Percentiles rank a stretch among this genome's conserved stretches.
Conservation (phyloP, 2,113 vertebrate genomes). For the Lamprologus sp. region DNA sequence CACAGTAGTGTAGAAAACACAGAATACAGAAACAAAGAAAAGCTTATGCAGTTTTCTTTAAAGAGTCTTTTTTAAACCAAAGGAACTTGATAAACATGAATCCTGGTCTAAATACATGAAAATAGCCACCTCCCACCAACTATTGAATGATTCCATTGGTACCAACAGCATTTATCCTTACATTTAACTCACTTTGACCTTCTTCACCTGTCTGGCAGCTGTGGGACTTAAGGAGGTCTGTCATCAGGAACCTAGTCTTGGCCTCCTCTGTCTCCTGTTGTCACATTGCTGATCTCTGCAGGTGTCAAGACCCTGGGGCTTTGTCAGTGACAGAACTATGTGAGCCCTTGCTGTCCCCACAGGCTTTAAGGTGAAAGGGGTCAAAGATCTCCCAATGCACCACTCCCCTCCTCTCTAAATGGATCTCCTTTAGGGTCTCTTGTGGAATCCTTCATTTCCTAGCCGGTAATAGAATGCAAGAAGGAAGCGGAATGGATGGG, state of each 20-base stretch:
- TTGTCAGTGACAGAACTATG: conserved; percentile 24
- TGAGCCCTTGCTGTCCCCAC: conserved; percentile 6
- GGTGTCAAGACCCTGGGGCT: conserved; percentile 37
- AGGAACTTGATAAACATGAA: background rate
- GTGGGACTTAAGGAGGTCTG: conserved; percentile 14
- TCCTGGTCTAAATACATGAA: background rate
- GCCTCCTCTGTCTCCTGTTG: conserved; percentile 20
- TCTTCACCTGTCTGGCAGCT: conserved; percentile 1
- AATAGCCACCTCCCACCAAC: background rate
- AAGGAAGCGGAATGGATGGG: conserved; percentile 37
- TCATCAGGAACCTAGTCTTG: conserved; percentile 20
- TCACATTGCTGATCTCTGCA: conserved; percentile 25
- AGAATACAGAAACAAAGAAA: background rate
- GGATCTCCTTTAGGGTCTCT: conserved; percentile 45
- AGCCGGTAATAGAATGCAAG: conserved; percentile 40
- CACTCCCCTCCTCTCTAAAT: conserved; percentile 30
- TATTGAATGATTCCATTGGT: background rate
- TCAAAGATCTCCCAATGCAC: conserved; percentile 27
- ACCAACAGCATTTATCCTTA: background rate
- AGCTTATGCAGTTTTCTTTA: background rate
- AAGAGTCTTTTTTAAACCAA: background rate
- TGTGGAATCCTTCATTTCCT: conserved; percentile 45
- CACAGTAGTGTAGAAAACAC: background rate
- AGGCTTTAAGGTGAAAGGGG: conserved; percentile 34
- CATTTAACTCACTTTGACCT: background rate